Conservation (phyloP, 2,797 vertebrate species). For the Trematomus bernacchii region DNA sequence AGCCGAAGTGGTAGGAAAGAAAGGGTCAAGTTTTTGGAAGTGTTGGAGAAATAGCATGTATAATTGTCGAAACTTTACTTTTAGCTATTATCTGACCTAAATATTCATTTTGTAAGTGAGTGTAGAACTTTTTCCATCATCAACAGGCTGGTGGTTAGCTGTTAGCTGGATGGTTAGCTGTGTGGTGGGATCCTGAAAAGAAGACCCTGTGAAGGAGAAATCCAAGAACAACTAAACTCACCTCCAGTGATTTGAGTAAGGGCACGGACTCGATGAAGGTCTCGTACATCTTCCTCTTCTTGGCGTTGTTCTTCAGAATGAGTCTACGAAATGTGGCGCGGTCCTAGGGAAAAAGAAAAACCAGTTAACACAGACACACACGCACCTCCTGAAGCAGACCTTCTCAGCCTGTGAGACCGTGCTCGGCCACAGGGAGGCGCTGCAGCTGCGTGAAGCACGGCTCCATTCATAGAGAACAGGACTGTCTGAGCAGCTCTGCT, state of each 20-base stretch:
- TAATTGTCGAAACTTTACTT: background rate
- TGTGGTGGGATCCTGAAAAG: background rate
- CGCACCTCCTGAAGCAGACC: background rate
- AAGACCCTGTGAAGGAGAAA: background rate
- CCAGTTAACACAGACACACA: background rate
- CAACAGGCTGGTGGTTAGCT: background rate
- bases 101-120: background rate
- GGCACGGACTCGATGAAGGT: constrained; percentile 96
- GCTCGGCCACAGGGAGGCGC: constrained; percentile 71
- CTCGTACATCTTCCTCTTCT: constrained; percentile 96
- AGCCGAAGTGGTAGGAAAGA: background rate
- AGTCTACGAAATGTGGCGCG: constrained; percentile 98
- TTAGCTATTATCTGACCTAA: background rate
- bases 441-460: constrained; percentile 26
- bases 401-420: background rate
- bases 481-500: constrained; percentile 32
- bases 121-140: background rate
- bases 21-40: background rate
- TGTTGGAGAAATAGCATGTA: background rate
- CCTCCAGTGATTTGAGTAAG: constrained; percentile 97
- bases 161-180: background rate
- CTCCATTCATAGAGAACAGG: constrained; percentile 70
- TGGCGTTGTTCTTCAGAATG: constrained; percentile 97
- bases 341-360: constrained; percentile 83
- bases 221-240: constrained; percentile 71